These are phyloP conservation scores for Hystrix cristata DNA, from an alignment of 2,113 vertebrate species.

Conservation along the genomic window DNA sequence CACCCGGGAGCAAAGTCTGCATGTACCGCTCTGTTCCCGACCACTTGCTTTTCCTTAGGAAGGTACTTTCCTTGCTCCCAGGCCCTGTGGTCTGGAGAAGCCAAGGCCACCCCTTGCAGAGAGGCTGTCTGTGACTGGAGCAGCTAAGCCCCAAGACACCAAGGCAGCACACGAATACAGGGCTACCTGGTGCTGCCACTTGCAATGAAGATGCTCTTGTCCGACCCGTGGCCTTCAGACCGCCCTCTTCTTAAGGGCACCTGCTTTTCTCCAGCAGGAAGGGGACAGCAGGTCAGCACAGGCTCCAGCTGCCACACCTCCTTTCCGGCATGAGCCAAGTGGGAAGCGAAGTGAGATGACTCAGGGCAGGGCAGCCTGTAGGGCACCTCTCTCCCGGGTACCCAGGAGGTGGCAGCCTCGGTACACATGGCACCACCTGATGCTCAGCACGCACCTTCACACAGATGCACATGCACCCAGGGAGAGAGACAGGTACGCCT, in stretches of 20 bases:
- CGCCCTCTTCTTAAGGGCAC: not conserved
- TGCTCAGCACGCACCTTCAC: not conserved
- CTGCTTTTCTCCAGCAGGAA: not conserved
- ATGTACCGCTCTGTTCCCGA: fast-evolving
- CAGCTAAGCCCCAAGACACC: not conserved
- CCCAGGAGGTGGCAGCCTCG: not conserved
- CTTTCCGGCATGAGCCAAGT: not conserved
- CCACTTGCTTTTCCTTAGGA: not conserved
- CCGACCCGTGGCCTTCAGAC: not conserved
- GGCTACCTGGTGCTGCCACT: not conserved
- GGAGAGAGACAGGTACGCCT: not conserved
- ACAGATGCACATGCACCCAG: not conserved
- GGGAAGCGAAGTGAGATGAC: not conserved
- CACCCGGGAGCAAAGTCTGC: not conserved
- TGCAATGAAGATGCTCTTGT: not conserved
- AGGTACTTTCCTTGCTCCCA: not conserved
- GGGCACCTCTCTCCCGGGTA: not conserved
- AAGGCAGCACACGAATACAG: not conserved
- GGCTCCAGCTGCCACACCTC: not conserved
- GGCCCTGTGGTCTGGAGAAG: not conserved
- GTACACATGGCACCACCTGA: not conserved
- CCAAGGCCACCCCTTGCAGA: not conserved
- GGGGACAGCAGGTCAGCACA: not conserved
- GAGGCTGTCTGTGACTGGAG: not conserved
- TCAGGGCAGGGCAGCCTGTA: not conserved